Evolutionary conservation across 2,888 invertebrate genomes (phyloP), one percentile per base, ranked within the genome.

Genomic region (Clivina fossor): DNA sequence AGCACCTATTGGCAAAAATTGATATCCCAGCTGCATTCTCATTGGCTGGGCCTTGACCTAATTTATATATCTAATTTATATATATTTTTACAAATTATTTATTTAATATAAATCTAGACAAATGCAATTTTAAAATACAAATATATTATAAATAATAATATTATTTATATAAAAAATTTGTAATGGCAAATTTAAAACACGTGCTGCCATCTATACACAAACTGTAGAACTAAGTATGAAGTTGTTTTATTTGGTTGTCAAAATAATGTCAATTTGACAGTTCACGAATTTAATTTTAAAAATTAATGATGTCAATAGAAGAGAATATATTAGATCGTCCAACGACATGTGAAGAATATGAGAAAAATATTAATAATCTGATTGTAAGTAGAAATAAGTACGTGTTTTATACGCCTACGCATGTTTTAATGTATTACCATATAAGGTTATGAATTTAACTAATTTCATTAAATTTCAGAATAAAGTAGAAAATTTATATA

Each of bases 401-500:
- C 9, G 26, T 26, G 2, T 24, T 8, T 18, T 43, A 33, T 11
- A 44, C 53, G 40, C 55, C 55, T 55, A 55, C 55, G 47, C 55
- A 22, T 30, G 30, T 38, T 46, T 46, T 47, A 55, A n/a, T 19
- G 40, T 47, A 18, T 20, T 35, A 28, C 55, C 55, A 30, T 55
- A 55, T 47, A 38, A 47, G 55, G 55, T 28, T 40, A 35, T 28
- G 37, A 37, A 37, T 54, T 44, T 13, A 46, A 35, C 19, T 33
- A 22, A 43, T 8, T 59, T 53, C 60, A 58, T n/a, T n/a, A n/a
- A n/a, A 57, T 78, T 79, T 41, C 72, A 90, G 89, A 78, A 80
- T 63, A 80, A 80, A 61, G 83, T 90, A 0, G 75, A 82, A 58
- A 75, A 79, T 1, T 71, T 90, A 40, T 89, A 85, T 69, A 66